These are phyloP conservation scores for Huso huso DNA, from an alignment of 2,797 vertebrate species.

Conservation along the genomic window DNA sequence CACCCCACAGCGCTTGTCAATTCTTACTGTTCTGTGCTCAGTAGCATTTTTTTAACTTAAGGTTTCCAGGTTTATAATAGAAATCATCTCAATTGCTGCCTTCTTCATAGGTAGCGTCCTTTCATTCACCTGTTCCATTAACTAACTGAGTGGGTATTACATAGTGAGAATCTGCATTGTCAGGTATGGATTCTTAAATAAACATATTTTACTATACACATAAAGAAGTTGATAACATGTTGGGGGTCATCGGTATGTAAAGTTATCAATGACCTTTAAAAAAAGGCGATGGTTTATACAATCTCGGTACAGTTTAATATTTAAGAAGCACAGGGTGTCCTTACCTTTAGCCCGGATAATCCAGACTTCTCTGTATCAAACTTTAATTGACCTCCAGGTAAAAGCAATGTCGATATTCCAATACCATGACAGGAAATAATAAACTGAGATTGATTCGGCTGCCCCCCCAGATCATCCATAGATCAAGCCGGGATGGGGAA, in stretches of 20 bases:
- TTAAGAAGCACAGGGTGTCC: constrained; percentile 63
- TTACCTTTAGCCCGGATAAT: constrained; percentile 72
- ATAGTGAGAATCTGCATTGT: no score
- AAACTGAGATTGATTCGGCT: constrained; percentile 8
- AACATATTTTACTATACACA: neutral
- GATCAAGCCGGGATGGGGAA: constrained; percentile 8
- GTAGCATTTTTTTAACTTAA: no score
- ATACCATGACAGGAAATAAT: constrained; percentile 6
- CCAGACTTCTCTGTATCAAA: constrained; percentile 63
- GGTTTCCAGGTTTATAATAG: no score
- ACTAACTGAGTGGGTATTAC: no score
- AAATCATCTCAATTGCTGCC: no score
- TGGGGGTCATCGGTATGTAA: no score
- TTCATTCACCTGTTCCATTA: no score
- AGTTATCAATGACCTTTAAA: neutral
- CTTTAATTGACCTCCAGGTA: constrained; percentile 62
- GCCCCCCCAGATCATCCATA: constrained; percentile 38
- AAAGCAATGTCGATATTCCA: constrained; percentile 50
- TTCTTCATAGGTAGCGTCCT: no score
- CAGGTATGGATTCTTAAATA: neutral
- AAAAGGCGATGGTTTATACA: neutral
- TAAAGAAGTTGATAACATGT: neutral
- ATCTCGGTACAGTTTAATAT: constrained; percentile 46
- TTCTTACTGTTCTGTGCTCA: no score
- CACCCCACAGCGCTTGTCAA: no score